These are phyloP conservation scores for Sisyra nigra DNA, from an alignment of 2,888 invertebrate genomes.

Conservation along the genomic window DNA sequence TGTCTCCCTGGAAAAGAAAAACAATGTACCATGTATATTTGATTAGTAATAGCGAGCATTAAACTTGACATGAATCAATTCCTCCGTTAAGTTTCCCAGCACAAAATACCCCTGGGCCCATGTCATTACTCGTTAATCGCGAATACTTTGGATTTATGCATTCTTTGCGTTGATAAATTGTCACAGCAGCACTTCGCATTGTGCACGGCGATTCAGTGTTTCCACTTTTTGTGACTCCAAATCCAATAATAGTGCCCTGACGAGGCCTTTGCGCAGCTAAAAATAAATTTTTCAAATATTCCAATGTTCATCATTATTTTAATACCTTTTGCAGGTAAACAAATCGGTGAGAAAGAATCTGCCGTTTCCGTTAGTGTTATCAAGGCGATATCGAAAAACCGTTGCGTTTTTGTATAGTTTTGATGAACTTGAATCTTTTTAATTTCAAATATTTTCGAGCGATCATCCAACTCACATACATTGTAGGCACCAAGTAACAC, in stretches of 20 bases:
- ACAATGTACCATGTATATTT: neutral
- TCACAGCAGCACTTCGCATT: slow-evolving; percentile 22
- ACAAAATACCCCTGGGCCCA: slow-evolving; percentile 28
- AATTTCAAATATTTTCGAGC: slow-evolving; percentile 17
- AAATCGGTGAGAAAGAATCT: slow-evolving; percentile 19
- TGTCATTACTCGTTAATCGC: slow-evolving; percentile 18
- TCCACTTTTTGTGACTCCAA: slow-evolving; percentile 20
- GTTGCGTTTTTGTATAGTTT: slow-evolving; percentile 19
- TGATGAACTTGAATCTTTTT: slow-evolving; percentile 23
- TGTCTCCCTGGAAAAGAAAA: slow-evolving; percentile 5
- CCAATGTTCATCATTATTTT: no score
- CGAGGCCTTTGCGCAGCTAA: slow-evolving; percentile 12
- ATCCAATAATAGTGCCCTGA: slow-evolving; percentile 22
- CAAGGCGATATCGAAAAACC: slow-evolving; percentile 24
- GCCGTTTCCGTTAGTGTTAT: slow-evolving; percentile 19
- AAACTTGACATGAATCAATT: slow-evolving; percentile 47
- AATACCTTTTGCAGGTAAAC: slow-evolving; percentile 21
- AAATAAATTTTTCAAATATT: no score
- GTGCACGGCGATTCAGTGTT: slow-evolving; percentile 20
- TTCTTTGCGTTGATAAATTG: slow-evolving; percentile 20
- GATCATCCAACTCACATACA: slow-evolving; percentile 20
- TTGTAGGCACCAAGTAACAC: slow-evolving; percentile 23
- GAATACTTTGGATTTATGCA: slow-evolving; percentile 21
- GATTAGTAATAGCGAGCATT: neutral
- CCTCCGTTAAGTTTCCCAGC: slow-evolving; percentile 37